Conservation (phyloP, 2,888 invertebrate species). For the Agriotes lineatus region DNA sequence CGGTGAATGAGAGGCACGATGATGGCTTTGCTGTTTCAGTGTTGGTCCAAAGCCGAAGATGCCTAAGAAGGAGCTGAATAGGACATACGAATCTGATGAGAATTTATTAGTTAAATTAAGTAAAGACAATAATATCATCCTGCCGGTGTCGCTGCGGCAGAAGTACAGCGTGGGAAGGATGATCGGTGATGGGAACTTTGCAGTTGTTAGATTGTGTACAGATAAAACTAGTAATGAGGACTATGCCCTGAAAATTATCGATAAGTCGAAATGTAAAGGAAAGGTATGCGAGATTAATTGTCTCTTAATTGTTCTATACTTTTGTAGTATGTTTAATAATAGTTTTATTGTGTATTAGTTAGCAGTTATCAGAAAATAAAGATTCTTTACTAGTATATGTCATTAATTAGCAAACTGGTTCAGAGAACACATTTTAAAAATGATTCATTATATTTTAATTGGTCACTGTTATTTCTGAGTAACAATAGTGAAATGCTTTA, state of each 20-base stretch:
- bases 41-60: conserved; percentile 84
- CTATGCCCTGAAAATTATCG: conserved; percentile 95
- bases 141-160: conserved; percentile 74
- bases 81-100: conserved; percentile 65
- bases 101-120: conserved; percentile 65
- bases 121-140: conserved; percentile 65
- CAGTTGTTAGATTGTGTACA: conserved; percentile 89
- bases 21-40: conserved; percentile 57
- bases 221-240: conserved; percentile 78
- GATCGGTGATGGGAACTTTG: conserved; percentile 90
- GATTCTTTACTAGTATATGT: too few species aligned
- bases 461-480: too few species aligned
- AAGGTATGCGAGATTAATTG: too few species aligned
- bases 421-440: too few species aligned
- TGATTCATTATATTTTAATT: too few species aligned
- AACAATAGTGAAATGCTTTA: not conserved
- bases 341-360: too few species aligned
- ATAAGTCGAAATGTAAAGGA: conserved; percentile 94
- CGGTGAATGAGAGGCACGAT: not conserved
- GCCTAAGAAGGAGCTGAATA: conserved; percentile 78
- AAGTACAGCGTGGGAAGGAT: conserved; percentile 84
- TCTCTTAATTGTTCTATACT: too few species aligned
- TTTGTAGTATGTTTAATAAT: too few species aligned
- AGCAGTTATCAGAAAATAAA: too few species aligned
- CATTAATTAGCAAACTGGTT: too few species aligned